phyloP scores from a whole-genome alignment of 2,113 vertebrate genomes.

The Takifugu bimaculatus region DNA sequence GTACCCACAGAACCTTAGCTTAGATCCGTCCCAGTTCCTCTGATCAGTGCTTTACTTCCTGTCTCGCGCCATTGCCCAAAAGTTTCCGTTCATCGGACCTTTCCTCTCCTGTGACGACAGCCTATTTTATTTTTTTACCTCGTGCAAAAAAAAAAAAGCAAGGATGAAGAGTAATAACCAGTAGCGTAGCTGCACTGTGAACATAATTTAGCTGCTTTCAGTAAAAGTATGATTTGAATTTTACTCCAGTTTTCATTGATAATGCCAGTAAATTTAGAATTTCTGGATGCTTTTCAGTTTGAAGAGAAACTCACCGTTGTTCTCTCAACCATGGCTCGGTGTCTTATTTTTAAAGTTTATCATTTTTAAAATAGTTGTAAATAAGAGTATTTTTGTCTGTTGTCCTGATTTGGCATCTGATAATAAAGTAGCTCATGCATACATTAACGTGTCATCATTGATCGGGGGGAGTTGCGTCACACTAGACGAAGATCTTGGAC shows the following conservation, averaged over 20 bases:
- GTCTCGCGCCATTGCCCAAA: slow-evolving; percentile 32
- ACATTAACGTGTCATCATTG: not conserved
- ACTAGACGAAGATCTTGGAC: no score
- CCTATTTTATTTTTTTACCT: slow-evolving; percentile 44
- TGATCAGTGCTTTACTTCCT: slow-evolving; percentile 20
- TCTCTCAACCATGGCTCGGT: slow-evolving; percentile 24
- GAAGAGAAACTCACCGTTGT: not conserved
- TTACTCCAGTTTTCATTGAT: no score
- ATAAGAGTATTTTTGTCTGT: slow-evolving; percentile 77
- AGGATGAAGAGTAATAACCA: not conserved
- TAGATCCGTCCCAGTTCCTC: slow-evolving; percentile 4
- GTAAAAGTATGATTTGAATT: not conserved
- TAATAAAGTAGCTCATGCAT: slow-evolving; percentile 67
- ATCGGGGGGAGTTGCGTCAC: no score
- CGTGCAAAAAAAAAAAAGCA: slow-evolving; percentile 2
- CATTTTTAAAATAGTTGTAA: slow-evolving; percentile 65
- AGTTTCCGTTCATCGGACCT: slow-evolving; percentile 8
- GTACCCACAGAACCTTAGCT: slow-evolving; percentile 7
- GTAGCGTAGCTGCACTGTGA: slow-evolving; percentile 19
- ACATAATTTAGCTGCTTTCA: not conserved
- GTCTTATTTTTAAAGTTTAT: slow-evolving; percentile 34
- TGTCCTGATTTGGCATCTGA: slow-evolving; percentile 43
- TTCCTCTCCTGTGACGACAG: not conserved
- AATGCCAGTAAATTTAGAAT: not conserved
- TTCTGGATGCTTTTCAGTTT: not conserved